Conservation (phyloP, 2,888 invertebrate genomes). For the Sarcophaga subvicina region DNA sequence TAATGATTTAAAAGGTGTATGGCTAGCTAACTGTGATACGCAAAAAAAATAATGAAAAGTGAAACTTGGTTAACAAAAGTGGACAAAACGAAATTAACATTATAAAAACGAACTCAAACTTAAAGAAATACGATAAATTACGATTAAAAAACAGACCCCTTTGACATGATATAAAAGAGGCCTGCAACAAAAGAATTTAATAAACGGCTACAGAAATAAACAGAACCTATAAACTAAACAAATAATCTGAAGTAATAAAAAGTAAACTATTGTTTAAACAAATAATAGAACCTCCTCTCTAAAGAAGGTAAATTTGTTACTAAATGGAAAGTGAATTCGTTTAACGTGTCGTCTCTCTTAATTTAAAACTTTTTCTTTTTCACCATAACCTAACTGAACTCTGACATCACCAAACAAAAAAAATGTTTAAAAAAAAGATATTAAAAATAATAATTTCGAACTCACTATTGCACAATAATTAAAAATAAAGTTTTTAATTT, state of each 20-base stretch:
- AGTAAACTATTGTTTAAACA: constrained; percentile 22
- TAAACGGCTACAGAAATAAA: neutral
- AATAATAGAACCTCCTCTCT: constrained; percentile 33
- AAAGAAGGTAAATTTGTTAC: constrained; percentile 46
- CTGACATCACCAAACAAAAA: constrained; percentile 34
- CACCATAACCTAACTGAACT: constrained; percentile 10
- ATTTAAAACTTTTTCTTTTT: constrained; percentile 17
- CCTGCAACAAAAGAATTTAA: constrained; percentile 28
- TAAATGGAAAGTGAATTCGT: constrained; percentile 54
- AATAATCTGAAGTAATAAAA: constrained; percentile 24
- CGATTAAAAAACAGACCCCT: neutral
- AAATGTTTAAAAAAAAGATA: neutral
- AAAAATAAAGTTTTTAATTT: constrained; percentile 4
- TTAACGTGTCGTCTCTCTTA: neutral
- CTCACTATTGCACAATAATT: constrained; percentile 40
- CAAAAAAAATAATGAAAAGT: constrained; percentile 43
- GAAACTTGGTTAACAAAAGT: constrained; percentile 45
- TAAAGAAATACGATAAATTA: neutral
- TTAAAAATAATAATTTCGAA: too few relatives aligned
- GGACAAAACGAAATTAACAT: constrained; percentile 56
- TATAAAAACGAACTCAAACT: constrained; percentile 43
- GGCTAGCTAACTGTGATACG: neutral
- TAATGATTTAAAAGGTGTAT: neutral
- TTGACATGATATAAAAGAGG: neutral
- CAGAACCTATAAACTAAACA: constrained; percentile 19